Evolutionary conservation across 2,113 vertebrate species (phyloP).

Genomic region (Petaurus breviceps): DNA sequence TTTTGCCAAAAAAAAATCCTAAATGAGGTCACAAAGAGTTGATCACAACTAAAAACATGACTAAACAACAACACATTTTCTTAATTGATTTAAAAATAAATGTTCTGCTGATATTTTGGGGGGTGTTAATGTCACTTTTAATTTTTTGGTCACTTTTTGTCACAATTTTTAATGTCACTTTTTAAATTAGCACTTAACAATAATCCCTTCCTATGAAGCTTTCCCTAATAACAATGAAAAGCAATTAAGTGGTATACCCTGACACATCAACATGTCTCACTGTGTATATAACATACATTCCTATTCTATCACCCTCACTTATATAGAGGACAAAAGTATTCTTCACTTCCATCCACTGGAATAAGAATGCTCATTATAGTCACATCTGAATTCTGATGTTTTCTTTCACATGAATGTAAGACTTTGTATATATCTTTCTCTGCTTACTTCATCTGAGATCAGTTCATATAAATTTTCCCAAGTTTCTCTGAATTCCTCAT

Average conservation of each 20-base stretch:
- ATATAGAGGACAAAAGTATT: background rate
- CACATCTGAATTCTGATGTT: background rate
- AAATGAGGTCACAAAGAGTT: background rate
- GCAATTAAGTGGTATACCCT: background rate
- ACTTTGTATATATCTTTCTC: no score
- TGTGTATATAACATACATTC: background rate
- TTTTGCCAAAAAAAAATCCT: background rate
- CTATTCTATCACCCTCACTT: background rate
- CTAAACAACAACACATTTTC: background rate
- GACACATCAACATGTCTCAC: background rate
- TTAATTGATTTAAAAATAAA: background rate
- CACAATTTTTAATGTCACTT: no score
- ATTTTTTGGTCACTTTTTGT: no score
- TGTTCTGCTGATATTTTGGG: no score
- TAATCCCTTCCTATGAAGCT: background rate
- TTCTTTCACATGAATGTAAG: no score
- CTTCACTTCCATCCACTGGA: background rate
- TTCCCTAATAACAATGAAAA: background rate
- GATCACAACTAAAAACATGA: background rate
- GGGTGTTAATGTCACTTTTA: background rate
- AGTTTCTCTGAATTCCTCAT: no score
- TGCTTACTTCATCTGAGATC: no score
- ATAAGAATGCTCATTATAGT: background rate
- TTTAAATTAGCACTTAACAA: background rate
- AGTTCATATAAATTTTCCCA: no score